Evolutionary conservation across 1,140 invertebrate genomes (phyloP), one percentile per base, ranked within the genome.

Genomic region (Apis dorsata): DNA sequence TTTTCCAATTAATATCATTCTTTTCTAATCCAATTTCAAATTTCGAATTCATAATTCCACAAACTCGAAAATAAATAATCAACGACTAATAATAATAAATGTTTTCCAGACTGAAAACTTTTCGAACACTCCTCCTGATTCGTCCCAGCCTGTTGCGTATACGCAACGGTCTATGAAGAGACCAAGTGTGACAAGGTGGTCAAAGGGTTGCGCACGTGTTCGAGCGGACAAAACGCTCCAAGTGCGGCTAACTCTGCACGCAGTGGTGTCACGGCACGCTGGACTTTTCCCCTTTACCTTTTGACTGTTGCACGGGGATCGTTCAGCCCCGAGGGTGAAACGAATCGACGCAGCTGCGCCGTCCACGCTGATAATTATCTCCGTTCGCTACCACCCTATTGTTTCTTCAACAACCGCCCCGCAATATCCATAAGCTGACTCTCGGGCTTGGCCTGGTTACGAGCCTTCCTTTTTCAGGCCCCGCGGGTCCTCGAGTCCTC

Each of bases 281-380:
- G 82, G 74, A 73, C 60, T 81, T 73, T 68, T 81, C 73, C 69
- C 69, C 13, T 44, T 44, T 60, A 49, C 53, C 21, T 78, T 44
- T 70, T 34, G 81, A 68, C 72, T 66, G 44, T 34, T 63, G n/a
- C 21, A 13, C 57, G 15, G 28, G 9, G 57, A 75, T 62, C 21
- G 65, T 51, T 17, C 83, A 72, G 62, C 78, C 86, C 68, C n/a
- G 81, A 86, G 86, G 87, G 84, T 88, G 66, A 75, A 83, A 84
- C 84, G 53, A 79, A 85, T 83, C 81, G 81, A 51, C 44, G 87
- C 86, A 88, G 87, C 87, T 88, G 87, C 86, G 13, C 77, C 63
- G 70, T n/a, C 74, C 63, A 78, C 71, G 63, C 74, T 62, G 87
- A 88, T 88, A 88, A 88, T 88, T 88, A 88, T 88, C 86, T 88